Conservation (phyloP, 92 coral and sea anemone genomes). For the Actinernus sp. region DNA sequence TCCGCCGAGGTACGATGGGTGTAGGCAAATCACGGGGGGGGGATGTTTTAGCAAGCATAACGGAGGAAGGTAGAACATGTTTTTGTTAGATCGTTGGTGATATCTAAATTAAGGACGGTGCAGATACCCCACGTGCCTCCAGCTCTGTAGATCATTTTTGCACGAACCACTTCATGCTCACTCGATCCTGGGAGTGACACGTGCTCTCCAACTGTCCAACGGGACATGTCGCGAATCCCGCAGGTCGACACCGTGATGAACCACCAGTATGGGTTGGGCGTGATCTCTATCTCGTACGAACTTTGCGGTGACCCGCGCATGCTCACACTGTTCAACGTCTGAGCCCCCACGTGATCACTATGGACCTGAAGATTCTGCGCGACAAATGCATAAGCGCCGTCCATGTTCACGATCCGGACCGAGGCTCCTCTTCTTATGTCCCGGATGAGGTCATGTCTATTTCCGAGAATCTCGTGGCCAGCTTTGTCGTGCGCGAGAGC, state of each 20-base stretch:
- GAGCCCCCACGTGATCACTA: constrained; percentile 73
- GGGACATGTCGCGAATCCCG: constrained; percentile 82
- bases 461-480: constrained; percentile 51
- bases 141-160: too few species aligned
- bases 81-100: too few species aligned
- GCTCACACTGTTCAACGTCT: constrained; percentile 75
- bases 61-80: too few species aligned
- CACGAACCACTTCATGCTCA: constrained; percentile 83
- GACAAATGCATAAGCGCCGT: constrained; percentile 70
- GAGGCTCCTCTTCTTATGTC: constrained; percentile 77
- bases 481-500: constrained; percentile 30
- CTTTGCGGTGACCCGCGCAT: constrained; percentile 48
- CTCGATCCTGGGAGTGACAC: constrained; percentile 50
- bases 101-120: too few species aligned
- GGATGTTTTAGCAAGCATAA: too few species aligned
- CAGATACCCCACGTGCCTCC: too few species aligned
- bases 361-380: constrained; percentile 69
- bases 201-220: constrained; percentile 83
- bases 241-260: constrained; percentile 75
- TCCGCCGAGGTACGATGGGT: too few species aligned
- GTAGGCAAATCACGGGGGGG: too few species aligned
- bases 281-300: constrained; percentile 57
- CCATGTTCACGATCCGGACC: constrained; percentile 66
- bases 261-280: constrained; percentile 88
- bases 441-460: constrained; percentile 40